These are phyloP conservation scores for Dermatophagoides farinae DNA, from an alignment of 1,140 invertebrate genomes.

Conservation along the genomic window DNA sequence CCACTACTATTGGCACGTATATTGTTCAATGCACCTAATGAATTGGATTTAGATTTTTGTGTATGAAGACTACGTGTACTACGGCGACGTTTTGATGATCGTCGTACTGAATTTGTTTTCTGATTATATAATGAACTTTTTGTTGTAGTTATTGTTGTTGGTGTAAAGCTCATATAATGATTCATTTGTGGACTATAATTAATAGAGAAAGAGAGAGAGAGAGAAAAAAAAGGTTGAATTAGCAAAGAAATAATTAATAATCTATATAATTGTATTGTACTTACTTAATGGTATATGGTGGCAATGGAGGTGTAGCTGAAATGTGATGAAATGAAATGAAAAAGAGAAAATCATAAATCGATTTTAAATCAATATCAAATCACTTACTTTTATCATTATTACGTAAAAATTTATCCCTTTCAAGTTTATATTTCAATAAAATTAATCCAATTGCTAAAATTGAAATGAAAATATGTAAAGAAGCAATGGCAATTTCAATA, in stretches of 20 bases:
- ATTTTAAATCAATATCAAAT: background rate
- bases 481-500: background rate
- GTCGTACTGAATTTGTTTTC: background rate
- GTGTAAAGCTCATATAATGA: background rate
- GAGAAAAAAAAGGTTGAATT: background rate
- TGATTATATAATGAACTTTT: background rate
- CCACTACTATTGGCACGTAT: background rate
- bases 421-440: background rate
- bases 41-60: background rate
- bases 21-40: background rate
- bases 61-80: background rate
- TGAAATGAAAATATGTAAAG: background rate
- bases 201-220: background rate
- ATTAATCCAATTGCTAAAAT: background rate
- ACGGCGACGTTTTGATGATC: background rate
- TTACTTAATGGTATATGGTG: background rate
- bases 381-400: slow-evolving; percentile 1
- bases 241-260: too few species aligned
- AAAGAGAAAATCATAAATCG: background rate
- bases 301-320: background rate
- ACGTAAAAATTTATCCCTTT: background rate
- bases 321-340: background rate
- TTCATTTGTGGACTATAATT: background rate
- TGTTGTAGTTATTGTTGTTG: background rate
- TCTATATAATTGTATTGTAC: too few species aligned